Evolutionary conservation across 1,140 invertebrate genomes (phyloP).

Genomic region (Drosophila simulans): DNA sequence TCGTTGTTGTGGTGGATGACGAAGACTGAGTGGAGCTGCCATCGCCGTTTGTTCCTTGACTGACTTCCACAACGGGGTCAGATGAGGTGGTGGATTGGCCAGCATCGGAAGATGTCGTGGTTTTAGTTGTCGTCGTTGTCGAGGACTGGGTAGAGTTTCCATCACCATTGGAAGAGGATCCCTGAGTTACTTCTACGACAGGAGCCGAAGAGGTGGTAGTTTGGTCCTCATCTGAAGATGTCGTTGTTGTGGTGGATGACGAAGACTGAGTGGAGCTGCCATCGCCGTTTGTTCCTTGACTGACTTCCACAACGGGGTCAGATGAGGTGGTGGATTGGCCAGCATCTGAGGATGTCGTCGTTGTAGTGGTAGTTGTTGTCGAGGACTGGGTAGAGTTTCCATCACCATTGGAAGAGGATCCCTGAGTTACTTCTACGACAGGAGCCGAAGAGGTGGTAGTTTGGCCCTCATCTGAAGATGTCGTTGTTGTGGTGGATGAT

Average conservation of each 20-base stretch:
- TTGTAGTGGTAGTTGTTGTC: background rate
- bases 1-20: background rate
- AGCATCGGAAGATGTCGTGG: background rate
- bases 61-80: background rate
- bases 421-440: background rate
- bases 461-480: too few relatives aligned
- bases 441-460: background rate
- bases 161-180: background rate
- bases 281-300: background rate
- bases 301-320: background rate
- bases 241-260: constrained; percentile 7
- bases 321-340: background rate
- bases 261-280: background rate
- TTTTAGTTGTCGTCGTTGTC: background rate
- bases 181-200: background rate
- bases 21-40: background rate
- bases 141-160: background rate
- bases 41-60: background rate
- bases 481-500: background rate
- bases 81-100: background rate
- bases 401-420: background rate
- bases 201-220: background rate
- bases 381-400: background rate
- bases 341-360: too few relatives aligned
- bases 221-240: constrained; percentile 9